Conservation (phyloP, 2,113 vertebrate genomes). For the Protobothrops flavoviridis region DNA sequence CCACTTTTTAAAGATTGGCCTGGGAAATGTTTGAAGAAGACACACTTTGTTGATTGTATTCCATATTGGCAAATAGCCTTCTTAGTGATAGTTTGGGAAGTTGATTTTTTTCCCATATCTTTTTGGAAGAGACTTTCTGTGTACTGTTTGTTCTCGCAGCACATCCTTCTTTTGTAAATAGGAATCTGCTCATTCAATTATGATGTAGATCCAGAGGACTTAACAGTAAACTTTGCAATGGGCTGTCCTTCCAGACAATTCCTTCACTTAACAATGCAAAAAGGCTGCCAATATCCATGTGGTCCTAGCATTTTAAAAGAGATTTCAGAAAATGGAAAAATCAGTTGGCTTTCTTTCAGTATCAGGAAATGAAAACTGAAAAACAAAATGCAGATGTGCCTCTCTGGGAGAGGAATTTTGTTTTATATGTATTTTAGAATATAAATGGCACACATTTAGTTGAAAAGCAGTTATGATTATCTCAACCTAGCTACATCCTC, state of each 20-base stretch:
- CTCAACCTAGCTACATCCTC: conserved; percentile 53
- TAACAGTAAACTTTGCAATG: conserved; percentile 45
- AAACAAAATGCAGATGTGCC: background rate
- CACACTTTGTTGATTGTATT: background rate
- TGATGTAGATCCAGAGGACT: conserved; percentile 65
- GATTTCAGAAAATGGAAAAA: background rate
- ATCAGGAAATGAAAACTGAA: background rate
- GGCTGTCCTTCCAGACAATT: conserved; percentile 45
- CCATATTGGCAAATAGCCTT: background rate
- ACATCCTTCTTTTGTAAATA: conserved; percentile 66
- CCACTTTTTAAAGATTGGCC: background rate
- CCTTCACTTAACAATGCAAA: conserved; percentile 47
- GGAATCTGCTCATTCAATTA: conserved; percentile 65
- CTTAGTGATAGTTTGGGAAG: conserved; percentile 10
- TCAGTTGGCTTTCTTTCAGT: background rate
- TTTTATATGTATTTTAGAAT: conserved; percentile 41
- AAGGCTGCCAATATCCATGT: conserved; percentile 28
- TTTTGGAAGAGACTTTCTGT: conserved; percentile 27
- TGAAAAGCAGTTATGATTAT: conserved; percentile 47
- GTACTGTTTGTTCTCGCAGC: conserved; percentile 50
- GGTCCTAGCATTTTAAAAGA: background rate
- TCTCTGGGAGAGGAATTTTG: background rate
- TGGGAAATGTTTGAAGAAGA: background rate
- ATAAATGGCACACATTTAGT: conserved; percentile 34
- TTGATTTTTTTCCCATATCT: background rate